Base-by-base conservation (phyloP, 1,140 invertebrate genomes). In the Platorchestia sp. region DNA sequence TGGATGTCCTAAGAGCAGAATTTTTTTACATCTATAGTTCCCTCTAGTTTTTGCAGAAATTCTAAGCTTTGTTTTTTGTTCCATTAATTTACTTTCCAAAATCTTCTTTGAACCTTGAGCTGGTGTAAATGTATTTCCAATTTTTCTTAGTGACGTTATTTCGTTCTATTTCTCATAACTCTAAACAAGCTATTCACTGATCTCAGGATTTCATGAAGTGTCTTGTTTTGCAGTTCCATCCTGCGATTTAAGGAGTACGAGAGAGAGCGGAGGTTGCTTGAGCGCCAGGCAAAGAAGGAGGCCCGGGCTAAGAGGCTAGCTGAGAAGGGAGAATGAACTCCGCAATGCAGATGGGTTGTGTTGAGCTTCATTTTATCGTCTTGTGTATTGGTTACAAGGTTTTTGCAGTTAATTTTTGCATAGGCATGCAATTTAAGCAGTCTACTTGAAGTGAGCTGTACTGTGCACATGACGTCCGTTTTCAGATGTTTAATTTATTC, bases 161-260 rank as follows among this genome's bases (percentile, higher is more conserved):
- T 51, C 19, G 6, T 51, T 51, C 19, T 19, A 6, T 51, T 51
- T 51, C 47, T 51, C 47, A 14, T 90, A 42, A 45, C 10, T 90
- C 3, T 43, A 14, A 16, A 36, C 7, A 3, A 75, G 59, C 59
- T 19, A 10, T 19, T 19, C 47, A 19, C 14, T 75, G 59, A 1
- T 36, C 14, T 75, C 14, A 75, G 27, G 59, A 36, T 36, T 75
- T 10, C 36, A 36, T 19, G 59, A 27, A 10, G 59, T 75, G 59
- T 75, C 91, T 7, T 93, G 10, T 93, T 27, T 40, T 93, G 40
- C 91, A 93, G 91, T 45, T 44, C 6, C 41, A 93, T 93, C 45
- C 43, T 93, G 43, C 91, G 91, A 1, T 93, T 93, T 44, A 93
- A 93, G 45, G 91, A 93, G 45, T 93, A 93, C 91, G 91, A 93